Evolutionary conservation across 2,888 invertebrate genomes (phyloP), one percentile per base, ranked within the genome.

Genomic region (Colletes collaris): DNA sequence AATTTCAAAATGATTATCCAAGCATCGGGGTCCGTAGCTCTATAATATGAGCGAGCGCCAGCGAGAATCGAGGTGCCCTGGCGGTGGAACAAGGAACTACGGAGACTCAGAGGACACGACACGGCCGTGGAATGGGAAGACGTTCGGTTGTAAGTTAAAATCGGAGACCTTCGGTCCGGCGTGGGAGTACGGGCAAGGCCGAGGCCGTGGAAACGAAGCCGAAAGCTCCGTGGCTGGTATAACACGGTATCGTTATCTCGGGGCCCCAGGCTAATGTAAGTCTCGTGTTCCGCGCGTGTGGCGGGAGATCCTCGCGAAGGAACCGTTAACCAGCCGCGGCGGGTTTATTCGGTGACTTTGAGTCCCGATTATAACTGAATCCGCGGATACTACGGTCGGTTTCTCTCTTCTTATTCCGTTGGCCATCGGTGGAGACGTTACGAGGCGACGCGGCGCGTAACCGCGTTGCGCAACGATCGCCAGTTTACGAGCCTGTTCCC

Each of bases 261-360:
- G 72, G 27, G 81, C 80, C 66, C 65, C 69, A n/a, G 83, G 87
- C 87, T 90, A 91, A 91, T 90, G 90, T 88, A 89, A 91, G 84
- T 90, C 87, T 83, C 88, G 86, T 89, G 90, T 91, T 82, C 81
- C 81, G 55, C 68, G 67, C 82, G 80, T 76, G 80, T 78, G 80
- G 83, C 86, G 84, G 83, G 85, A 81, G 82, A 86, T 88, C 83
- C 82, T 80, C 56, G 50, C 63, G 55, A 2, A 68, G 65, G 67
- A 76, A 81, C 82, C 85, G 85, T 85, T 85, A 83, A 64, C 73
- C 78, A 55, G 46, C 62, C 67, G 40, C 40, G 74, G 53, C 68
- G 56, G 68, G 69, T 80, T 82, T 80, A 84, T 84, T 84, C 82
- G 84, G 82, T 40, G 84, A 78, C 77, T 82, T 71, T 64, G 64